Evolutionary conservation across 1,140 invertebrate genomes (phyloP).

Genomic region (Archivesica marissinica): DNA sequence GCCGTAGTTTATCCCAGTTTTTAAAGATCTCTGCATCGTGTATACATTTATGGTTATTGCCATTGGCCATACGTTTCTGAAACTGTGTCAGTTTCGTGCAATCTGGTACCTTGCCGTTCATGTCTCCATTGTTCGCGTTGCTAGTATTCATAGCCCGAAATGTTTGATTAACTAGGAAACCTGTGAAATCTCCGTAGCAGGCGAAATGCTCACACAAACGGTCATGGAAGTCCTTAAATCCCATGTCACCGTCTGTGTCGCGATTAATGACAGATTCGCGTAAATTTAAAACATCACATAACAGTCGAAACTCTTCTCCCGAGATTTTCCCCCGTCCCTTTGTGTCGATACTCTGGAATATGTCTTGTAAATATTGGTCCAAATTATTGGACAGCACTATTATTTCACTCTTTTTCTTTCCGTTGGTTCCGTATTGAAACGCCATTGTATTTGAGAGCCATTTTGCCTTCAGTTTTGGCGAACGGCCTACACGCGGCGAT

Average conservation of each 20-base stretch:
- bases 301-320: conserved; percentile 25
- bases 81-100: conserved; percentile 36
- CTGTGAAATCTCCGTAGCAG: conserved; percentile 59
- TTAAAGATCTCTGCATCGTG: conserved; percentile 59
- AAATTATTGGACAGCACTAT: conserved; percentile 57
- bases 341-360: conserved; percentile 57
- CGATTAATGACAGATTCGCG: neutral
- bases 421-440: conserved; percentile 57
- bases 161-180: conserved; percentile 56
- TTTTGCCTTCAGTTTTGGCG: conserved; percentile 61
- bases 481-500: conserved; percentile 49
- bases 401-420: conserved; percentile 49
- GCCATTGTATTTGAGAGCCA: conserved; percentile 61
- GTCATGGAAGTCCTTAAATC: conserved; percentile 55
- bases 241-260: conserved; percentile 10
- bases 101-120: conserved; percentile 5
- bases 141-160: conserved; percentile 50
- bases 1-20: conserved; percentile 60
- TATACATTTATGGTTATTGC: conserved; percentile 44
- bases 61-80: conserved; percentile 49
- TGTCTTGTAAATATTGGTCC: conserved; percentile 62
- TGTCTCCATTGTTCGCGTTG: conserved; percentile 24
- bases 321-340: conserved; percentile 57
- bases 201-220: conserved; percentile 60
- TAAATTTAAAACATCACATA: conserved; percentile 58